These are phyloP conservation scores for Oceanodroma leucorhoa DNA, from an alignment of 2,797 vertebrate genomes.

Conservation along the genomic window DNA sequence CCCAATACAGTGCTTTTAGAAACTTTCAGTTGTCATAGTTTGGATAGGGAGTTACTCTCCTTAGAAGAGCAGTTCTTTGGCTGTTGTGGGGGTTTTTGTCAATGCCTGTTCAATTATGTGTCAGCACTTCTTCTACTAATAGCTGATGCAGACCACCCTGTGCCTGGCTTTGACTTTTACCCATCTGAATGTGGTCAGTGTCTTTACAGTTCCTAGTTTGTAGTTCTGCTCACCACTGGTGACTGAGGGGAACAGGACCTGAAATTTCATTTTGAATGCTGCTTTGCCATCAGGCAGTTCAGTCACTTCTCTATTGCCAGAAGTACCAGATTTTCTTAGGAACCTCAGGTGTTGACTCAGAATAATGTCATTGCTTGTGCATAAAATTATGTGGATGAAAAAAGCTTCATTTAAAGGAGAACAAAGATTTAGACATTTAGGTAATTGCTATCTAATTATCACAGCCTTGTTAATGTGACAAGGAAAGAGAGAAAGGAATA, in stretches of 20 bases:
- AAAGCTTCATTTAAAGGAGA: neutral
- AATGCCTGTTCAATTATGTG: neutral
- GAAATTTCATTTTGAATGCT: neutral
- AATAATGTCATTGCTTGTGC: neutral
- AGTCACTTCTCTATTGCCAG: neutral
- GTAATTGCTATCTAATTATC: neutral
- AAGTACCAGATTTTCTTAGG: neutral
- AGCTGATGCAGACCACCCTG: neutral
- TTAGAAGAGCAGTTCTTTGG: neutral
- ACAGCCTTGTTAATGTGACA: neutral
- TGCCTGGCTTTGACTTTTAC: neutral
- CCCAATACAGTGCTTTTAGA: neutral
- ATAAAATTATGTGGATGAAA: neutral
- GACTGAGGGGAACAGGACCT: neutral
- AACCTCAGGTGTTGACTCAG: neutral
- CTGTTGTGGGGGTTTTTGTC: neutral
- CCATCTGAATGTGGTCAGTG: neutral
- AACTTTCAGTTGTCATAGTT: neutral
- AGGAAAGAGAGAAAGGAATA: neutral
- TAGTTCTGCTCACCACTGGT: neutral
- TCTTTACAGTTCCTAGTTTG: neutral
- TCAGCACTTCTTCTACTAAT: neutral
- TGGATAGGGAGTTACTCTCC: neutral
- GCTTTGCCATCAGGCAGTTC: neutral
- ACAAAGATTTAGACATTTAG: neutral